Percentiles rank a stretch among this genome's conserved stretches.
These are phyloP conservation scores for Spheniscus humboldti DNA, from an alignment of 2,797 vertebrate genomes.

Conservation along the genomic window DNA sequence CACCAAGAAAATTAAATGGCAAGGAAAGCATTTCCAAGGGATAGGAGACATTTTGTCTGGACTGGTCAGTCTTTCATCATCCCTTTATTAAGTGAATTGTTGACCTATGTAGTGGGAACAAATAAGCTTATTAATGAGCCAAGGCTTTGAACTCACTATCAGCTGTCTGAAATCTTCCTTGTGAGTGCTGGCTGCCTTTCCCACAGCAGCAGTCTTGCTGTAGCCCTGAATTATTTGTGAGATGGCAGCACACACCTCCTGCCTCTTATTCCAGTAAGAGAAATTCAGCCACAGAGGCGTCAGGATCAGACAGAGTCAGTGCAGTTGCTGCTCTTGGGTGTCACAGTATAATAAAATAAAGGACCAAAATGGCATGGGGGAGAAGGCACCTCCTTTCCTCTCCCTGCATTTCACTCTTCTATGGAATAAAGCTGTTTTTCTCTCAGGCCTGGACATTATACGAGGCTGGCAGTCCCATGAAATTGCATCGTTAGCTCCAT, in stretches of 20 bases:
- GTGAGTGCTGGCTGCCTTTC: constrained; percentile 12
- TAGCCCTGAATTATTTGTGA: neutral
- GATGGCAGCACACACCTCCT: neutral
- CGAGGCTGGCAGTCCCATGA: neutral
- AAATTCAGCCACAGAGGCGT: neutral
- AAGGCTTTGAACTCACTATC: constrained; percentile 51
- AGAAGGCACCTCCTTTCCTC: neutral
- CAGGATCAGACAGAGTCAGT: neutral
- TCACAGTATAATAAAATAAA: neutral
- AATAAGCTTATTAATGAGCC: constrained; percentile 27
- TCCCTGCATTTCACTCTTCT: neutral
- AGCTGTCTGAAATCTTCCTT: constrained; percentile 52
- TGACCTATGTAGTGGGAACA: constrained; percentile 15
- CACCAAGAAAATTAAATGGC: neutral
- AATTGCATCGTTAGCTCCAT: neutral
- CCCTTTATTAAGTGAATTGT: constrained; percentile 38
- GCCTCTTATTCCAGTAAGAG: neutral
- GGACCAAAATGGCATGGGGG: neutral
- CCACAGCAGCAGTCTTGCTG: neutral
- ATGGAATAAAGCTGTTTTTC: neutral
- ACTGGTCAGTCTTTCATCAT: constrained; percentile 52
- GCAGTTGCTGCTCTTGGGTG: neutral
- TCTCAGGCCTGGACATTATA: neutral
- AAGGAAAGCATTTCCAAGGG: constrained; percentile 7
- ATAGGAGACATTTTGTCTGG: constrained; percentile 48